Evolutionary conservation across 2,888 invertebrate species (phyloP), one percentile per base, ranked within the genome.

Genomic region (Drosophila fulvimacula): DNA sequence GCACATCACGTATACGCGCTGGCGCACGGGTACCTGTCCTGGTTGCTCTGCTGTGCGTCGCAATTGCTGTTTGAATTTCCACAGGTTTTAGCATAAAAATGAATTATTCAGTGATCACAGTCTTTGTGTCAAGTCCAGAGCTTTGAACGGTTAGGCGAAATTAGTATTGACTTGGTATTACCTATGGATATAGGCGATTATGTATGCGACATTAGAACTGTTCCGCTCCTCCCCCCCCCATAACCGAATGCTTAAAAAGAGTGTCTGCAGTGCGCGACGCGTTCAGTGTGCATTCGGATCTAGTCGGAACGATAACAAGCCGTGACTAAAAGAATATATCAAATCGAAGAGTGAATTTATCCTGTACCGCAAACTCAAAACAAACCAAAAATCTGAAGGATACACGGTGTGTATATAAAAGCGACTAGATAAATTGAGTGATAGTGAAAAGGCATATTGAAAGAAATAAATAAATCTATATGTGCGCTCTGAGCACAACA

Each of bases 241-340:
- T 1, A 51, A 36, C 36, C 58, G 55, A 79, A 55, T 73, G 64
- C 72, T 87, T 85, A 89, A 76, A 85, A 89, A 69, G 70, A 78
- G 63, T 72, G 53, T 24, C 44, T 32, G 58, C 30, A 58, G 49
- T 68, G 53, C 72, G 69, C 69, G 72, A 41, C 77, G 71, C 82
- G 82, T 89, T 85, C 82, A 85, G 89, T 85, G 72, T 73, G 73
- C 67, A 60, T 77, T 69, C 75, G 86, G 76, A 73, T 78, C 65
- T 71, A 64, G 60, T 83, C 84, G 73, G 48, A 69, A 58, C 63
- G 41, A 82, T 83, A 73, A 9, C 49, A 56, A 49, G 17, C 19
- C 64, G 77, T 56, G 74, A 46, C 60, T 65, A 60, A 41, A 39
- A 27, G 61, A 49, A 32, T 52, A 57, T 21, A 36, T 10, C 34